Base-by-base conservation (phyloP, 2,797 vertebrate species). In the Rhinophrynus dorsalis region DNA sequence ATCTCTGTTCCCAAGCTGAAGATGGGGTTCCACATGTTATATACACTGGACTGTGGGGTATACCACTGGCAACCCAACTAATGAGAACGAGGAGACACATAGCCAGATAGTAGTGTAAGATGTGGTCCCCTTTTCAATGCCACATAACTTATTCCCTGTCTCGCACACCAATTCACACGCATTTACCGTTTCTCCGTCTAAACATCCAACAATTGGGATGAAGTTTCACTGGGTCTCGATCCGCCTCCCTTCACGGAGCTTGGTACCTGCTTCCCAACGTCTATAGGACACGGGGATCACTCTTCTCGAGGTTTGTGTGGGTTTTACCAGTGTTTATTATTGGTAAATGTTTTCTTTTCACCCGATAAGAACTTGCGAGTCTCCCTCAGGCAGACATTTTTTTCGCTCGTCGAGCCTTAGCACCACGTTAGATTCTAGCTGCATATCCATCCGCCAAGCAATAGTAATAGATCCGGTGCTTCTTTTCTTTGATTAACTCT, bases 301-400 rank as follows among this genome's bases (percentile, higher is more conserved):
- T 18, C 7, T 8, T 3, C 32, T 30, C 21, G 29, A 8, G 58
- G 5, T 45, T 45, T 50, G 17, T 17, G 12, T 5, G 18, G 9
- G 32, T 1, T 68, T 23, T 27, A 12, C 6, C 10, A 18, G 33
- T 24, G 20, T 54, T 70, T 55, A 23, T 23, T 26, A 17, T 24
- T 3, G 23, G 6, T 32, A 47, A 13, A 50, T 52, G 24, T 58
- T 58, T 72, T 81, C 83, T 88, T 85, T 89, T 90, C 90, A 91
- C 86, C 90, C 90, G 82, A 89, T 89, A 90, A 86, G 90, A 94
- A 95, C 91, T 96, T 93, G 92, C 91, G 91, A 94, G 93, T 92
- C 92, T 93, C 92, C 93, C 94, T 97, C 92, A 96, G 93, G 96
- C 94, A 90, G 96, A 97, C 95, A 96, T 97, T 91, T 96, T 59